Evolutionary conservation across 2,797 vertebrate genomes (phyloP), one percentile per base, ranked within the genome.

Genomic region (Lepilemur ruficaudatus): DNA sequence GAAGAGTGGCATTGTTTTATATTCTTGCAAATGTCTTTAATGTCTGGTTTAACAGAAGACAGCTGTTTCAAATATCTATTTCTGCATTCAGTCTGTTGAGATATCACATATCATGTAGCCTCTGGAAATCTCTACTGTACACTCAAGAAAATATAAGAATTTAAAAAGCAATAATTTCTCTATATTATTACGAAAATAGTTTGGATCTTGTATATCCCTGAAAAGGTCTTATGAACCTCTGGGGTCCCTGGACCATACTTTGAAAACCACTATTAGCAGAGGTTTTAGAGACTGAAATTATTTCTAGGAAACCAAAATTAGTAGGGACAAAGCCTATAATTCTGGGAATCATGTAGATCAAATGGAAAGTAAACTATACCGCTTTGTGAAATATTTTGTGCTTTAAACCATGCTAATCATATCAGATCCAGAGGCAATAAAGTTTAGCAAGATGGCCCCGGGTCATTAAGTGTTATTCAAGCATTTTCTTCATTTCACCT

Each of bases 221-320:
- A 91, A 89, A 81, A 83, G 18, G 23, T 82, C 69, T 35, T 92
- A 52, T 85, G 52, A 65, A 70, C 7, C 12, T 57, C 30, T 65
- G 35, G 28, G n/a, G 15, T 52, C 32, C 30, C 75, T 50, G 28
- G 38, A 93, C 50, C 48, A 93, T 22, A 80, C 59, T 97, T 89
- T 88, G 35, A 95, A 72, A 97, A 88, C 25, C 63, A 90, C 23
- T 81, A 35, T 73, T 93, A 90, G 23, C 2, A 91, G 41, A 81
- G 18, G 73, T 80, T 89, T 43, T 65, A 76, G 30, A 15, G 15
- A 75, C 10, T 84, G 52, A 93, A 95, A 88, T 95, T 90, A 88
- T 89, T 92, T 79, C 38, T 80, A 92, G 61, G 67, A 92, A 96
- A 92, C 41, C 11, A 48, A 94, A 95, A 81, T 96, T 69, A 89